These are phyloP conservation scores for Ceramica pisi DNA, from an alignment of 2,888 invertebrate genomes.

Conservation along the genomic window DNA sequence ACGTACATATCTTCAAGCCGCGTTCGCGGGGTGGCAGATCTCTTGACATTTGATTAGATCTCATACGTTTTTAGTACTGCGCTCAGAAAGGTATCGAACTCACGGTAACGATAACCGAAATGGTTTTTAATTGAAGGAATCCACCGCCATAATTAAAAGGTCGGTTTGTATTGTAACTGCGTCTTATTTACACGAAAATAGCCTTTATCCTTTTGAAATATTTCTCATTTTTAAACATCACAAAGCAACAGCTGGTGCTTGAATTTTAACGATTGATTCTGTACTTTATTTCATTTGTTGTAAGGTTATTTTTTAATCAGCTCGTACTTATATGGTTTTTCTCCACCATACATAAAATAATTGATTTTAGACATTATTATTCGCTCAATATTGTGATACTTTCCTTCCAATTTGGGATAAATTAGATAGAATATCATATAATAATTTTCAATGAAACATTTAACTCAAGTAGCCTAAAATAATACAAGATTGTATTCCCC, in stretches of 20 bases:
- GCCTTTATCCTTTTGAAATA: neutral
- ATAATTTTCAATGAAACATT: neutral
- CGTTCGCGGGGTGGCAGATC: constrained; percentile 31
- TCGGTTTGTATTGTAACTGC: constrained; percentile 56
- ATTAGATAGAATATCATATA: constrained; percentile 32
- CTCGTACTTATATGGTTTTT: neutral
- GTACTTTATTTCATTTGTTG: neutral
- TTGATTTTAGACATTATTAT: constrained; percentile 16
- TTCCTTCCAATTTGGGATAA: constrained; percentile 22
- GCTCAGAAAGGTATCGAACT: constrained; percentile 60
- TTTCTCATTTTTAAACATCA: constrained; percentile 4
- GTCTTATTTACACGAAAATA: constrained; percentile 10
- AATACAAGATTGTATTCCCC: neutral
- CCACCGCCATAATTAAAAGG: constrained; percentile 59
- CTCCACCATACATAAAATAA: neutral
- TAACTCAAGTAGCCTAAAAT: neutral
- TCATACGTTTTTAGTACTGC: constrained; percentile 66
- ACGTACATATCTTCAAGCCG: constrained; percentile 50
- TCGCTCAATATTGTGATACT: constrained; percentile 47
- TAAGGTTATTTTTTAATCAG: neutral
- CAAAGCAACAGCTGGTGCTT: neutral
- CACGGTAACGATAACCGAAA: constrained; percentile 56
- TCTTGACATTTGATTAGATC: constrained; percentile 50
- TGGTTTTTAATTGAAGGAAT: constrained; percentile 49
- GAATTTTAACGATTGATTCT: neutral